phyloP scores from a whole-genome alignment of 2,888 invertebrate genomes.

The Caenorhabditis afra region DNA sequence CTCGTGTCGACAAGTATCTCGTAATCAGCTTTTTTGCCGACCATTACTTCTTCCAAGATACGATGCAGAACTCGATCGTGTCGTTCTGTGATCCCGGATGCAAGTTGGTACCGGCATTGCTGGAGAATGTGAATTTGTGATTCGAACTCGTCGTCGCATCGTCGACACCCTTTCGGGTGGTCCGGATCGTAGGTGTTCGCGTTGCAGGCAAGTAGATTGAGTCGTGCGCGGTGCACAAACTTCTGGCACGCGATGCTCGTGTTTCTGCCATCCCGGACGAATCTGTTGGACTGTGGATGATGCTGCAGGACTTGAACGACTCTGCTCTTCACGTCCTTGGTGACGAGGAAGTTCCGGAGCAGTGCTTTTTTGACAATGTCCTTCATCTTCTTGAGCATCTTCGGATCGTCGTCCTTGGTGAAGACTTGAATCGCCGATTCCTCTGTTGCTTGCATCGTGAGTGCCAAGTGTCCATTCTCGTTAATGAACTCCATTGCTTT shows the following conservation, averaged over 20 bases:
- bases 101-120: not conserved
- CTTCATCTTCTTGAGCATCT: not conserved
- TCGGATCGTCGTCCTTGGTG: too few species aligned
- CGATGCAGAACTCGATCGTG: constrained; percentile 8
- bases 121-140: constrained; percentile 21
- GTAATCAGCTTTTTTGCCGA: constrained; percentile 4
- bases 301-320: constrained; percentile 3
- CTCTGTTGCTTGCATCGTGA: not conserved
- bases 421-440: not conserved
- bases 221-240: constrained; percentile 15
- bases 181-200: not conserved
- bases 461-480: not conserved
- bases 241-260: constrained; percentile 6
- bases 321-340: not conserved
- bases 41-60: not conserved
- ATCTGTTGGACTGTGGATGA: not conserved
- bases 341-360: not conserved
- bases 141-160: constrained; percentile 1
- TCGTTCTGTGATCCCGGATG: not conserved
- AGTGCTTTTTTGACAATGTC: not conserved
- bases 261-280: not conserved
- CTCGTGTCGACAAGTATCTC: not conserved
- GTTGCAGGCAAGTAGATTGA: constrained; percentile 16
- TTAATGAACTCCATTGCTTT: not conserved
- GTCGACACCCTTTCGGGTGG: not conserved